Conservation (phyloP, 2,113 vertebrate genomes). For the Brachionichthys hirsutus region DNA sequence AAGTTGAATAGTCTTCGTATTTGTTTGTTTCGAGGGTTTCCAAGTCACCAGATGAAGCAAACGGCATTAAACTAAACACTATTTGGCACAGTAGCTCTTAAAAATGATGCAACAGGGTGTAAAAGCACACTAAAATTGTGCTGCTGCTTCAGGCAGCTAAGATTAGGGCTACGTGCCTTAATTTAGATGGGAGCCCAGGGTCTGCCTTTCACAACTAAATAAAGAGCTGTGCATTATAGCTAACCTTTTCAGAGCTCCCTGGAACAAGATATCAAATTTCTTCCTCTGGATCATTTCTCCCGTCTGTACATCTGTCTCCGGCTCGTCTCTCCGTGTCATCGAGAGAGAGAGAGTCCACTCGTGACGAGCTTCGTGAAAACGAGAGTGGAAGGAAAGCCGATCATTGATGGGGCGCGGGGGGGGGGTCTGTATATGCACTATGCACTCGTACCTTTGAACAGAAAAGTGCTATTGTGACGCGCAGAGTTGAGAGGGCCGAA, state of each 20-base stretch:
- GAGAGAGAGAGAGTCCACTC: slow-evolving; percentile 38
- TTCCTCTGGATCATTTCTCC: slow-evolving; percentile 56
- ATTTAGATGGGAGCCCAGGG: slow-evolving; percentile 56
- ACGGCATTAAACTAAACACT: slow-evolving; percentile 18
- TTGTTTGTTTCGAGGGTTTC: slow-evolving; percentile 38
- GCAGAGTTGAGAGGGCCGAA: not conserved
- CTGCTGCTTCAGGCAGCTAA: slow-evolving; percentile 35
- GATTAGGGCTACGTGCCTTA: slow-evolving; percentile 38
- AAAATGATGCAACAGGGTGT: slow-evolving; percentile 75
- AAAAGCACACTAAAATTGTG: slow-evolving; percentile 57
- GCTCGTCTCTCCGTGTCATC: slow-evolving; percentile 61
- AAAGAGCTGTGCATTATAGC: slow-evolving; percentile 73
- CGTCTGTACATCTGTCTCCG: slow-evolving; percentile 73
- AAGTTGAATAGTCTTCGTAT: slow-evolving; percentile 28
- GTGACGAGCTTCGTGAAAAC: slow-evolving; percentile 10
- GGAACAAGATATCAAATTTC: slow-evolving; percentile 74
- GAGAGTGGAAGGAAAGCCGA: slow-evolving; percentile 15
- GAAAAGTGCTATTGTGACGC: not conserved
- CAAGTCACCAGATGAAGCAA: slow-evolving; percentile 23
- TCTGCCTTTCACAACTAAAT: slow-evolving; percentile 69
- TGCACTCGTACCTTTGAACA: slow-evolving; percentile 6
- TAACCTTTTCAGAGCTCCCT: slow-evolving; percentile 68
- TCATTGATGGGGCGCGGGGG: slow-evolving; percentile 12
- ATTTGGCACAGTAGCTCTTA: slow-evolving; percentile 34
- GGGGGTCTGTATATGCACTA: slow-evolving; percentile 4